Base-by-base conservation (phyloP, 2,113 vertebrate genomes). In the Plecotus auritus region DNA sequence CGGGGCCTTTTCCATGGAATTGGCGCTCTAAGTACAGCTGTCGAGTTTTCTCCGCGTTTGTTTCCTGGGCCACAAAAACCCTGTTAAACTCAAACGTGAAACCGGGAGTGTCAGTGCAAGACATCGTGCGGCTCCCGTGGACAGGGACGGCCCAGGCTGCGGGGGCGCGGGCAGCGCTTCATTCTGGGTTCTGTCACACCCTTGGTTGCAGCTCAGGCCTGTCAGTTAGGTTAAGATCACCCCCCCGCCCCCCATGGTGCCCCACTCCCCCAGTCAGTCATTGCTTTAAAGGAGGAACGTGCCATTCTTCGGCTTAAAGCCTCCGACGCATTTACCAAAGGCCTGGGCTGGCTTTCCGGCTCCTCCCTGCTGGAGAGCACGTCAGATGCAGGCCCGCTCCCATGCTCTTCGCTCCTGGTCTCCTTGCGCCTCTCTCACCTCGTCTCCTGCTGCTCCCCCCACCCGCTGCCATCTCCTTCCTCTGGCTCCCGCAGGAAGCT, bases 21-120 rank as follows among this genome's bases (percentile, higher is more conserved):
- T 51, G 85, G 82, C 73, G 72, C 37, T 88, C 84, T 95, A 82
- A 88, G 95, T 83, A 95, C 3, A 94, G 37, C 67, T 83, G 82
- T 70, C 77, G 88, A 26, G 64, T 88, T 69, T 88, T 84, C 82
- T 94, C 51, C 42, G 80, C 59, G 67, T 87, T 92, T 93, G 85
- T 78, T 93, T 94, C 88, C 88, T 88, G 73, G 86, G 95, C 88
- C 94, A 88, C 77, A 78, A 32, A 90, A 70, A 14, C n/a, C 40
- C 64, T 35, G 47, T 90, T 92, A 73, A 93, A 67, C 35, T 72
- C 81, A 85, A 66, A 74, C 88, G 54, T 88, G 92, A 66, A 95
- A 83, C 72, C 40, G 45, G 45, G 40, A 88, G 72, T 77, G 14
- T 93, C 67, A 78, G 30, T 51, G 22, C 35, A 87, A 47, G 42